Evolutionary conservation across 1,140 invertebrate species (phyloP), one percentile per base, ranked within the genome.

Genomic region (Drosophila eugracilis): DNA sequence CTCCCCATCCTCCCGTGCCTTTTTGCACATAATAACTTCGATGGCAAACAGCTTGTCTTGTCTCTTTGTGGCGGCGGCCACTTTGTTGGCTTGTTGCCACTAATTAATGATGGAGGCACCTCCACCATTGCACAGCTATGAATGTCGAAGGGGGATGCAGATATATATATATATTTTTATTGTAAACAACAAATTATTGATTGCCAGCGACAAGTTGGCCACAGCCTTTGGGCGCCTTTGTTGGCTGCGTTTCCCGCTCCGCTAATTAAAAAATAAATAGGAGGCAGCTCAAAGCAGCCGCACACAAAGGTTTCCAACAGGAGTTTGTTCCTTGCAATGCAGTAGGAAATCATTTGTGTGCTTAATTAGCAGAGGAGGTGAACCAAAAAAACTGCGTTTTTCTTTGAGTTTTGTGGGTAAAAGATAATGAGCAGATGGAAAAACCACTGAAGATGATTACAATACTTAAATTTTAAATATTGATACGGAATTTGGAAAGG

Each of bases 101-200:
- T 86, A 86, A 88, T 88, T 86, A 88, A 72, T 26, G 67, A 34
- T 44, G 54, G 67, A 58, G 62, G 48, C 28, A n/a, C n/a, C 6
- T 30, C 7, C 12, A 30, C 21, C 7, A 50, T 36, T 28, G 32
- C 17, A 41, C 39, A n/a, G 39, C 15, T 9, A 12, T 4, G 14
- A 3, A 30, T 22, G 36, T n/a, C n/a, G n/a, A n/a, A n/a, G 30
- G 36, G 30, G 30, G 17, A 45, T 80, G 73, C 54, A n/a, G n/a
- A n/a, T n/a, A n/a, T n/a, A n/a, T n/a, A n/a, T n/a, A n/a, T n/a
- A n/a, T n/a, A 54, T 53, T 74, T 77, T 86, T 88, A 78, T 70
- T 88, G 81, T 63, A 86, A 88, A 88, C 83, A 86, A 44, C 39
- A 72, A 88, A 88, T 78, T 86, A 86, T 86, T 86, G 81, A 86